Conservation (phyloP, 1,140 invertebrate genomes). For the Diorhabda sublineata region DNA sequence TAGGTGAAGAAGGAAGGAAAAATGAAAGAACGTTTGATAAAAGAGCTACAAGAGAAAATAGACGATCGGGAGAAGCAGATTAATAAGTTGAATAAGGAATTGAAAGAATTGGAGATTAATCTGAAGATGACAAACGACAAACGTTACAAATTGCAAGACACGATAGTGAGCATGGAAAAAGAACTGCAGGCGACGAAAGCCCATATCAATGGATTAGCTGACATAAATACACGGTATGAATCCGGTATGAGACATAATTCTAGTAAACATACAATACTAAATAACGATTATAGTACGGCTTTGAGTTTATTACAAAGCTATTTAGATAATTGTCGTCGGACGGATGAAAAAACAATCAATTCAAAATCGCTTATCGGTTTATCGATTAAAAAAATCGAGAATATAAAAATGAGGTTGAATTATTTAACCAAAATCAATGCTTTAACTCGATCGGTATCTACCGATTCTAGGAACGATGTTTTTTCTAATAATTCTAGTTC, state of each 20-base stretch:
- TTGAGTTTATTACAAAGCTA: background rate
- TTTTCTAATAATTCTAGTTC: constrained; percentile 14
- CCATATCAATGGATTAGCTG: constrained; percentile 31
- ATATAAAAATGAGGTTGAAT: constrained; percentile 25
- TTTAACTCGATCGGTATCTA: background rate
- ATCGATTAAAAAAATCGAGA: constrained; percentile 26
- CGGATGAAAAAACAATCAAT: constrained; percentile 12
- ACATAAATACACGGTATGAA: constrained; percentile 37
- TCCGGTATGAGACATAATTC: constrained; percentile 19
- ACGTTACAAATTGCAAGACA: constrained; percentile 41
- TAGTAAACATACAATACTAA: constrained; percentile 5
- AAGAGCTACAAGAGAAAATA: constrained; percentile 30
- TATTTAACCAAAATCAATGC: constrained; percentile 23
- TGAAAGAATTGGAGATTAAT: constrained; percentile 34
- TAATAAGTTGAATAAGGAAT: constrained; percentile 28
- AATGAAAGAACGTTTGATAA: constrained; percentile 31
- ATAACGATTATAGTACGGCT: background rate
- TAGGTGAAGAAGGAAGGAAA: constrained; percentile 25
- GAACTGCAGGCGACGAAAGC: constrained; percentile 37
- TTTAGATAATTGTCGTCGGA: background rate
- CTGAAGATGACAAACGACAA: constrained; percentile 37
- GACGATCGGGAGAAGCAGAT: constrained; percentile 26
- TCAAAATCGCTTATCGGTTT: constrained; percentile 25
- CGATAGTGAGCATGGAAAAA: constrained; percentile 38
- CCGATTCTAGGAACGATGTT: background rate